phyloP scores from a whole-genome alignment of 1,140 invertebrate genomes.

The Antheraea pernyi region DNA sequence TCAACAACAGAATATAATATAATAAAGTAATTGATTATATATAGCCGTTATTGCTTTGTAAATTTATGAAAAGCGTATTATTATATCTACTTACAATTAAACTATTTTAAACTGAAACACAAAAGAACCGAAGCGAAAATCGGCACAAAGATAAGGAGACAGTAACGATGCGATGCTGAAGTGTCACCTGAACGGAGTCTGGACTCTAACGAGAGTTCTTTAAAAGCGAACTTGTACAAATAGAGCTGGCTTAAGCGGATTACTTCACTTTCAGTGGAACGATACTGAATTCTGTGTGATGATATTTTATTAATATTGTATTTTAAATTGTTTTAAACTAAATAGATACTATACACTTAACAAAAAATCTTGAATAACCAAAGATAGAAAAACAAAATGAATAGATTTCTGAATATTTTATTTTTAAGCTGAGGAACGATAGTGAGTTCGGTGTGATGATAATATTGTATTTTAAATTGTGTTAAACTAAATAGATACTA shows the following conservation, averaged over 20 bases:
- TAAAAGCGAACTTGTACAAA: conserved; percentile 22
- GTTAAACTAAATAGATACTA: neutral
- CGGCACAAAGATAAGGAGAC: conserved; percentile 24
- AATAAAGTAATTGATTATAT: too few relatives aligned
- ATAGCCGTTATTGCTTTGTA: too few relatives aligned
- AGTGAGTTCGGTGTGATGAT: neutral
- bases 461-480: neutral
- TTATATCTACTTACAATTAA: neutral
- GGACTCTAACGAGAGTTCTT: conserved; percentile 27
- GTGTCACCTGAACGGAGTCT: conserved; percentile 17
- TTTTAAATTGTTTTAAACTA: neutral
- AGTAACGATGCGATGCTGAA: conserved; percentile 29
- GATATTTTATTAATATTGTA: neutral
- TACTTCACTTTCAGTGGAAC: conserved; percentile 7
- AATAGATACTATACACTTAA: neutral
- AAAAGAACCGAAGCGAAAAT: conserved; percentile 10
- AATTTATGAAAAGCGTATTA: too few relatives aligned
- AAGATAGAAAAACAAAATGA: too few relatives aligned
- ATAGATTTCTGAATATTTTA: too few relatives aligned
- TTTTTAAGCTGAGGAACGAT: too few relatives aligned
- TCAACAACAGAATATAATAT: too few relatives aligned
- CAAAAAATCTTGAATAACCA: too few relatives aligned
- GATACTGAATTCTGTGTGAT: neutral
- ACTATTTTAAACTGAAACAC: neutral
- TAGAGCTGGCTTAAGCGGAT: conserved; percentile 17